phyloP scores from a whole-genome alignment of 2,797 vertebrate genomes.

The Cyclura pinguis region DNA sequence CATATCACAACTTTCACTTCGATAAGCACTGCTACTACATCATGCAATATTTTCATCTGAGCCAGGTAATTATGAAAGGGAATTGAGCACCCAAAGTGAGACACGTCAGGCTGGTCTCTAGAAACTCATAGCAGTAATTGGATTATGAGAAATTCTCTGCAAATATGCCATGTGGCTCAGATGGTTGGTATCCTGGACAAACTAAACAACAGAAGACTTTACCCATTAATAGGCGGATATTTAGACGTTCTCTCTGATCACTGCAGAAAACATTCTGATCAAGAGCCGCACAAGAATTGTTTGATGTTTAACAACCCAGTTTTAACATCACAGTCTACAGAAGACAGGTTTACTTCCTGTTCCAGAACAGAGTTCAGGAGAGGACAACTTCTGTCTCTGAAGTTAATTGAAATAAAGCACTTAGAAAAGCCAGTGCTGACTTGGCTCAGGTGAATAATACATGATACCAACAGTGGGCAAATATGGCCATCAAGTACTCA shows the following conservation, averaged over 20 bases:
- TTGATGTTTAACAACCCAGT: neutral
- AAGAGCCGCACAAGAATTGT: neutral
- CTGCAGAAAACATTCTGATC: neutral
- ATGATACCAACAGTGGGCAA: neutral
- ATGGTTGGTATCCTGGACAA: neutral
- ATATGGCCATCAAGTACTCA: neutral
- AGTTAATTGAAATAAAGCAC: neutral
- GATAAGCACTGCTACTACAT: neutral
- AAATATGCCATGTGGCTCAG: neutral
- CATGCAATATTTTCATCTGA: neutral
- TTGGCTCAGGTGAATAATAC: neutral
- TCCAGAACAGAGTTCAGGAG: neutral
- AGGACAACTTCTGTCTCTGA: neutral
- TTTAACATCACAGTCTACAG: neutral
- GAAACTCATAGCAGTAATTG: neutral
- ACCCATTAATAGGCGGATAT: neutral
- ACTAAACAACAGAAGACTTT: neutral
- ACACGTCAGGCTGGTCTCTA: neutral
- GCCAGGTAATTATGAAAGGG: neutral
- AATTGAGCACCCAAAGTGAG: conserved; percentile 4
- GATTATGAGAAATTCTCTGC: neutral
- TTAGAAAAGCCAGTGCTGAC: neutral
- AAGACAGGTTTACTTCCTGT: neutral
- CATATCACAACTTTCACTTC: conserved; percentile 39
- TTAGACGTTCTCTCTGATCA: neutral